Conservation (phyloP, 2,888 invertebrate species). For the Magallana nippona region DNA sequence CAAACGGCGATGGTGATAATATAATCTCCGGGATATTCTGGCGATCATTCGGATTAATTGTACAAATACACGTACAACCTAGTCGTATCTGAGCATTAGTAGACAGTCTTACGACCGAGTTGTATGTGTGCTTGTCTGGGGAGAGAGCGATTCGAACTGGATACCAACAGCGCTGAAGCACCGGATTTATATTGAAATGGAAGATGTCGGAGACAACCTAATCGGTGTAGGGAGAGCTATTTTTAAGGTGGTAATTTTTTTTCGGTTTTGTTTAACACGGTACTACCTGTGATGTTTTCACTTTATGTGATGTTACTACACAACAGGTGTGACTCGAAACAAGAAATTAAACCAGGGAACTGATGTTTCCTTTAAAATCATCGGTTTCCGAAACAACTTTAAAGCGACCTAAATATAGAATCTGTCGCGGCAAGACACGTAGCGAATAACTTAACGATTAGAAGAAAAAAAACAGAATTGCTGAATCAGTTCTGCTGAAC, state of each 20-base stretch:
- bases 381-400: constrained; percentile 8
- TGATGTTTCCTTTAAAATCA: not conserved
- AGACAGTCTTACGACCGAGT: constrained; percentile 20
- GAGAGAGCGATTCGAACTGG: not conserved
- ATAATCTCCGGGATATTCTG: not conserved
- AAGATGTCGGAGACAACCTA: not conserved
- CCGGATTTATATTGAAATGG: not conserved
- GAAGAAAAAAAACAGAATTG: not conserved
- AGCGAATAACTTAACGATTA: not conserved
- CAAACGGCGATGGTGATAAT: not conserved
- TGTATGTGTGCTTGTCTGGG: constrained; percentile 16
- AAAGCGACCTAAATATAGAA: not conserved
- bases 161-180: not conserved
- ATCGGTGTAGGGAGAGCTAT: not conserved
- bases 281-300: not conserved
- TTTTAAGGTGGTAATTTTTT: not conserved
- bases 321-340: constrained; percentile 1
- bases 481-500: not conserved
- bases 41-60: not conserved
- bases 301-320: constrained; percentile 6
- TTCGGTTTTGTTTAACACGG: not conserved
- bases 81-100: not conserved
- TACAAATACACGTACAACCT: constrained; percentile 33
- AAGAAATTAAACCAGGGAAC: not conserved
- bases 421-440: constrained; percentile 12